Conservation (phyloP, 1,140 invertebrate genomes). For the Harlomillsia oculata region DNA sequence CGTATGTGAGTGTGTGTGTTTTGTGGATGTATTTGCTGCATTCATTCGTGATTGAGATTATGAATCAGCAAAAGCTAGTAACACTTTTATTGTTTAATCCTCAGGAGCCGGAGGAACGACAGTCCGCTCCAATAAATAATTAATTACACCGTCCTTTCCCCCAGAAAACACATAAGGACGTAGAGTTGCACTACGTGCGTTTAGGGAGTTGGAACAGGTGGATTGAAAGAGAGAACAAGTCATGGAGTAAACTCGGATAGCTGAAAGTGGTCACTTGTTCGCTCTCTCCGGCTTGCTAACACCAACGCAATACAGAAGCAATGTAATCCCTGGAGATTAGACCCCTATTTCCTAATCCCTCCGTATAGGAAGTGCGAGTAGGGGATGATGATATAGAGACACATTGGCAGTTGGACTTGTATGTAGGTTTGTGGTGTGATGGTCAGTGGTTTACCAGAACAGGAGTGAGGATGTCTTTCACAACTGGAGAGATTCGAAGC, state of each 20-base stretch:
- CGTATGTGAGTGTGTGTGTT: no score
- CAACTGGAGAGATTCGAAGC: no score
- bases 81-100: no score
- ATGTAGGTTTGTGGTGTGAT: slow-evolving; percentile 22
- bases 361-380: no score
- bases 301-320: no score
- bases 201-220: background rate
- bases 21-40: no score
- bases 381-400: slow-evolving; percentile 24
- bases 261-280: background rate
- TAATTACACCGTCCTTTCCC: no score
- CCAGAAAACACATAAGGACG: background rate
- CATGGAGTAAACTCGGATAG: background rate
- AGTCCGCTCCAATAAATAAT: no score
- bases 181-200: background rate
- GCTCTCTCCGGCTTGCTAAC: background rate
- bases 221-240: background rate
- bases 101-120: no score
- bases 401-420: background rate
- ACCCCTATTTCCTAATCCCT: slow-evolving; percentile 11
- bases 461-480: no score
- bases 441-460: slow-evolving; percentile 32
- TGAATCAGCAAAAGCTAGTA: no score
- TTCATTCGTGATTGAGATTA: no score
- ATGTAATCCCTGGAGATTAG: slow-evolving; percentile 29